These are phyloP conservation scores for Antheraea mylitta DNA, from an alignment of 1,140 invertebrate genomes.

Conservation along the genomic window DNA sequence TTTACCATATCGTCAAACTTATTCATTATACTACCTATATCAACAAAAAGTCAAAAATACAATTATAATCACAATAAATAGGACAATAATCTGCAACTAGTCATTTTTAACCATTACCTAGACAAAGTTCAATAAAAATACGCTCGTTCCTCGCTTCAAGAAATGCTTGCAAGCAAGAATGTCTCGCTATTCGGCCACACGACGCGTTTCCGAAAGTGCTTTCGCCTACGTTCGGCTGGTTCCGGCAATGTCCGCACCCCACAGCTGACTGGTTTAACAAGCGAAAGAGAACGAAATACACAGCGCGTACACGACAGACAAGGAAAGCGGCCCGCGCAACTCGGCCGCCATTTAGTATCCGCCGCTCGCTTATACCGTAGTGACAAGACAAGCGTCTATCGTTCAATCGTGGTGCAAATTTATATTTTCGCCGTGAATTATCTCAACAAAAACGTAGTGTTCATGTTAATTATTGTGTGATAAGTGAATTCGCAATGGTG, in stretches of 20 bases:
- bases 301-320: slow-evolving; percentile 29
- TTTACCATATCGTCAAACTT: too few relatives aligned
- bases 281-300: slow-evolving; percentile 43
- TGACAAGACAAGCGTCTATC: slow-evolving; percentile 63
- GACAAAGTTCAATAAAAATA: not conserved
- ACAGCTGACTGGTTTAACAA: slow-evolving; percentile 64
- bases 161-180: slow-evolving; percentile 58
- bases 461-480: slow-evolving; percentile 54
- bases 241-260: slow-evolving; percentile 53
- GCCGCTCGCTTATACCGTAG: slow-evolving; percentile 63
- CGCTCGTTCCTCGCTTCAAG: slow-evolving; percentile 18
- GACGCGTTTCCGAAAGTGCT: slow-evolving; percentile 62
- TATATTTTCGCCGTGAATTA: slow-evolving; percentile 63
- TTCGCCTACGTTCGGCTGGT: slow-evolving; percentile 56
- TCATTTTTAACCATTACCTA: slow-evolving; percentile 18
- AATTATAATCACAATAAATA: too few relatives aligned
- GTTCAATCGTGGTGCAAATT: slow-evolving; percentile 45
- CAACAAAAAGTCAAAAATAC: too few relatives aligned
- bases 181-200: slow-evolving; percentile 37
- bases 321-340: slow-evolving; percentile 57
- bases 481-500: slow-evolving; percentile 44
- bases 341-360: slow-evolving; percentile 70
- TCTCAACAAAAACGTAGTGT: slow-evolving; percentile 52
- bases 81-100: too few relatives aligned
- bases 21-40: too few relatives aligned